Base-by-base conservation (phyloP, 2,113 vertebrate genomes). In the Bubo blakistoni region DNA sequence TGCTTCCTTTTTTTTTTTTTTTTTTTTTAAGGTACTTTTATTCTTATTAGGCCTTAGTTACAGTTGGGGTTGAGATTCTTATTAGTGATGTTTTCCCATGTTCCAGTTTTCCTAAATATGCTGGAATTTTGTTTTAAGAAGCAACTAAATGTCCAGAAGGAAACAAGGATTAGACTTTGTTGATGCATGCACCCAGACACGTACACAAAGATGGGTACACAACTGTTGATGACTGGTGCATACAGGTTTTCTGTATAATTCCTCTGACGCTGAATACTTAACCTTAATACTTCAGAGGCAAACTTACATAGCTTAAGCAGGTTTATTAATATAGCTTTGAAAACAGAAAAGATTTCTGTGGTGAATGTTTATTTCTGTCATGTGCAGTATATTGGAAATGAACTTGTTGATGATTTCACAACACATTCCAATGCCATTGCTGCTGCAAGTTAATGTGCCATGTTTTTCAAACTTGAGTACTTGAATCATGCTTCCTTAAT, bases 131-230 rank as follows among this genome's bases (percentile, higher is more conserved):
- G 5, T 57, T 94, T 65, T n/a, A 46, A 61, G 65, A 34, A 36
- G 27, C 15, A 62, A 32, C 15, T 17, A 34, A 22, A 36, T 11
- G 7, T 27, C 29, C 20, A 40, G 22, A 57, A 65, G 47, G 24
- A 69, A 63, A 58, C 8, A 34, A 38, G 11, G 11, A 4, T 9
- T 49, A 8, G 5, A 34, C 2, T n/a, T 1, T 29, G 7, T 21
- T 32, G 49, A 38, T 76, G 12, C 1, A 2, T 19, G 11, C 11
- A n/a, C 9, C 10, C 8, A 10, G 38, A 15, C 9, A 5, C 1
- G 4, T 8, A 8, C 5, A 2, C 11, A 32, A 72, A 20, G 8
- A 2, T 29, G 20, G 16, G 3, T 25, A 22, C 3, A 1, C 2
- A 13, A 0, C 10, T 69, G n/a, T 13, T 42, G 38, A 59, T 71